Conservation (phyloP, 2,888 invertebrate species). For the Stramonita haemastoma region DNA sequence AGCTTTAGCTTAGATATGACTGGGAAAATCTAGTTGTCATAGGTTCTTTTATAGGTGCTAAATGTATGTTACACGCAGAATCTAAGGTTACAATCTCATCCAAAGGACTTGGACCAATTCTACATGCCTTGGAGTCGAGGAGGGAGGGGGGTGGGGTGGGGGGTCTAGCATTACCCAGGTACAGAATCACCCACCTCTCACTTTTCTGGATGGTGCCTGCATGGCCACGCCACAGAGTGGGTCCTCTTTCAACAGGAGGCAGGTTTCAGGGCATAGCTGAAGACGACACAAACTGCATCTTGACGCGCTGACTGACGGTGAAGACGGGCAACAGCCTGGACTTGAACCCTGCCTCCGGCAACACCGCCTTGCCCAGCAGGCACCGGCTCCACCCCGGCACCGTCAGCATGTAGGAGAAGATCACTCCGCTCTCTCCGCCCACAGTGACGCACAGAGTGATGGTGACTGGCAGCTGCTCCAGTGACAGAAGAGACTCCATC, state of each 20-base stretch:
- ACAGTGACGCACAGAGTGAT: slow-evolving; percentile 65
- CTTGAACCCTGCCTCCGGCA: slow-evolving; percentile 52
- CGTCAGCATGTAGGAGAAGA: slow-evolving; percentile 67
- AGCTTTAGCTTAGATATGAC: no score
- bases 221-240: background rate
- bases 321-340: slow-evolving; percentile 67
- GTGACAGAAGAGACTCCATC: slow-evolving; percentile 63
- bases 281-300: slow-evolving; percentile 66
- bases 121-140: background rate
- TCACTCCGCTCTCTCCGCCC: slow-evolving; percentile 60
- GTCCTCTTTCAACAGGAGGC: background rate
- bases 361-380: slow-evolving; percentile 65
- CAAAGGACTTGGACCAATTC: no score
- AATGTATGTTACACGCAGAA: no score
- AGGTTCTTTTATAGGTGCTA: no score
- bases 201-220: background rate
- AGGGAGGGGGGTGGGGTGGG: background rate
- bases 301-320: slow-evolving; percentile 74
- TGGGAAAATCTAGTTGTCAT: no score
- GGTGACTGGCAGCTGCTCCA: slow-evolving; percentile 68
- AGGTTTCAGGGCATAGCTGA: slow-evolving; percentile 37
- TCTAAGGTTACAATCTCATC: no score
- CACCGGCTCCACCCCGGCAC: slow-evolving; percentile 64
- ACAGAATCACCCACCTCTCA: no score
- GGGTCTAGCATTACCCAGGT: no score